Evolutionary conservation across 1,140 invertebrate species (phyloP), one percentile per base, ranked within the genome.

Genomic region (Lepidotrigona ventralis): DNA sequence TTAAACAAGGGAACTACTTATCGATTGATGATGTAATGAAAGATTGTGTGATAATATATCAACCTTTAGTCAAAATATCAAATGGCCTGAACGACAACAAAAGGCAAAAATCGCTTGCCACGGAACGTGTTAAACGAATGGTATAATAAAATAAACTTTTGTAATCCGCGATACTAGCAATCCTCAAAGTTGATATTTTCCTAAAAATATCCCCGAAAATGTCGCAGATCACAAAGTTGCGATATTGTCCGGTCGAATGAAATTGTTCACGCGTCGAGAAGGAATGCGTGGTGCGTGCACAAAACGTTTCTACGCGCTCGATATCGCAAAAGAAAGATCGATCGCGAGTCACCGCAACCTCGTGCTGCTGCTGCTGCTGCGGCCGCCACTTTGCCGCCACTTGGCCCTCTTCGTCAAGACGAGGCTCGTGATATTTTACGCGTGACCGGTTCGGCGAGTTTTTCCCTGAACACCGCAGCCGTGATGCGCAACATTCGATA

Each of bases 381-480:
- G 54, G 70, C 69, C 66, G 66, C 56, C 51, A 56, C 51, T 78
- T 79, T 71, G 75, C 83, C 56, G 77, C 73, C 76, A 75, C 74
- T 84, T 84, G 81, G 68, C 71, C 68, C 74, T 87, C 85, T 73
- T 86, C 39, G 78, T 85, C 83, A 72, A 8, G 8, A 46, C 39
- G 6, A 46, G 80, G 80, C 83, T 79, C 75, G 60, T 77, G 75
- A 83, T 82, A 87, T 89, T 85, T 85, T 84, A 88, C 85, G 81
- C 83, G 54, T 87, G 81, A 89, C 89, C 82, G 85, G 89, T 89
- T 75, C 53, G 73, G 69, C 89, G 78, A 88, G 89, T 89, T 90
- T 90, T 90, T 89, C 81, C 69, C 33, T 54, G 63, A 81, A 71
- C 76, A 86, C 86, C 88, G 69, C 88, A 88, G 82, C 71, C 72